These are phyloP conservation scores for Zaprionus capensis DNA, from an alignment of 1,140 invertebrate genomes.

Conservation along the genomic window DNA sequence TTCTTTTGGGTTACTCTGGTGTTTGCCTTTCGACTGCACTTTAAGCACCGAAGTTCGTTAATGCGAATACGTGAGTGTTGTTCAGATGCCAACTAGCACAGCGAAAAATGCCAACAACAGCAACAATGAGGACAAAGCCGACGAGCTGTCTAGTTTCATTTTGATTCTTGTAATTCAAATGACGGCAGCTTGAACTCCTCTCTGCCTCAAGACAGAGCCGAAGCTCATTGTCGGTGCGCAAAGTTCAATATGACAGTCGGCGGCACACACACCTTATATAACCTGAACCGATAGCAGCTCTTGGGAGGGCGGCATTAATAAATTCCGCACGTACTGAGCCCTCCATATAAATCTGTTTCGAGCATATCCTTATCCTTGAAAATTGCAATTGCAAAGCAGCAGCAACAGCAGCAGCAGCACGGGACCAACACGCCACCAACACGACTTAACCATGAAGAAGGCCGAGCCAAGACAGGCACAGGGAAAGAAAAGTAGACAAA, in stretches of 20 bases:
- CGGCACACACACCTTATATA: constrained; percentile 58
- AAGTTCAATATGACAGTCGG: constrained; percentile 65
- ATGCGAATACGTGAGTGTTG: constrained; percentile 77
- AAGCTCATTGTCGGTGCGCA: constrained; percentile 62
- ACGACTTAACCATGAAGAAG: constrained; percentile 17
- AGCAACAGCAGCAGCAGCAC: constrained; percentile 30
- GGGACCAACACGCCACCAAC: constrained; percentile 19
- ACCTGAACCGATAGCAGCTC: constrained; percentile 30
- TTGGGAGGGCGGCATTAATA: constrained; percentile 64
- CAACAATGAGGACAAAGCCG: constrained; percentile 13
- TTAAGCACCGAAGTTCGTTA: constrained; percentile 78
- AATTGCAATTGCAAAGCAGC: constrained; percentile 80
- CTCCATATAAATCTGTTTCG: constrained; percentile 81
- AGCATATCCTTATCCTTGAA: constrained; percentile 78
- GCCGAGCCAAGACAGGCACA: constrained; percentile 22
- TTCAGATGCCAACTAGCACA: constrained; percentile 50
- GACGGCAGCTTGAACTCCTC: constrained; percentile 29
- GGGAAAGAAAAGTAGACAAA: constrained; percentile 29
- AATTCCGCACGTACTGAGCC: constrained; percentile 79
- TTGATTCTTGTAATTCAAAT: constrained; percentile 50
- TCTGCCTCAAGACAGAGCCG: not conserved
- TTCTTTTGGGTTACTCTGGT: constrained; percentile 27
- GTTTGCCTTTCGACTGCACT: constrained; percentile 73
- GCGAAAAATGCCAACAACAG: constrained; percentile 17
- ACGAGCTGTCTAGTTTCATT: constrained; percentile 56